Conservation (phyloP, 2,113 vertebrate species). For the Sander lucioperca region DNA sequence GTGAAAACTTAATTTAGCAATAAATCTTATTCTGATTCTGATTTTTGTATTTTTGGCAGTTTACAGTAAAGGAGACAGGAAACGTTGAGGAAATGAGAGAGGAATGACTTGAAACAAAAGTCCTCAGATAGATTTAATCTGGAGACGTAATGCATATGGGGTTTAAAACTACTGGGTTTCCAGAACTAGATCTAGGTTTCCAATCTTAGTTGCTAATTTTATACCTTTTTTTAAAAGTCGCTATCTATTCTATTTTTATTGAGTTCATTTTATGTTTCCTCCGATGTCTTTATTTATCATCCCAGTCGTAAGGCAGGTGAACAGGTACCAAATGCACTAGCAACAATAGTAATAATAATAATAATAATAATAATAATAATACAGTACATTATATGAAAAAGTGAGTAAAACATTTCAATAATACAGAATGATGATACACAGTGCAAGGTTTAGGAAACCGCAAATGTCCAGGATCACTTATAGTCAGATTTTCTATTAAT, state of each 20-base stretch:
- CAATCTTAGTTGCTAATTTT: neutral
- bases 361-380: neutral
- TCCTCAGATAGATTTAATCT: neutral
- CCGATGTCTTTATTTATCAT: neutral
- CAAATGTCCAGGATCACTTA: neutral
- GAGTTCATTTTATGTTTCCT: neutral
- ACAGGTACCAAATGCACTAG: neutral
- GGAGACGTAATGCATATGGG: neutral
- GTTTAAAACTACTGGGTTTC: neutral
- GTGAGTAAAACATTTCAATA: neutral
- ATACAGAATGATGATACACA: constrained; percentile 2
- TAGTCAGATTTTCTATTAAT: neutral
- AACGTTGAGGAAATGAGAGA: neutral
- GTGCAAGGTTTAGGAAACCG: neutral
- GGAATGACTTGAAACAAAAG: neutral
- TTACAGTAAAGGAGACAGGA: neutral
- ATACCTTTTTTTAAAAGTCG: neutral
- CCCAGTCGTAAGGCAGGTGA: neutral
- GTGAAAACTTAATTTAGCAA: no score
- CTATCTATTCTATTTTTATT: neutral
- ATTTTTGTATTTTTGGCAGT: neutral
- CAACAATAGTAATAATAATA: neutral
- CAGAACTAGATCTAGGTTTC: neutral
- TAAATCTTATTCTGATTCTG: no score
- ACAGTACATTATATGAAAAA: neutral